These are phyloP conservation scores for Antedon mediterranea DNA, from an alignment of 53 echinoderm and acorn worm species.

Conservation along the genomic window DNA sequence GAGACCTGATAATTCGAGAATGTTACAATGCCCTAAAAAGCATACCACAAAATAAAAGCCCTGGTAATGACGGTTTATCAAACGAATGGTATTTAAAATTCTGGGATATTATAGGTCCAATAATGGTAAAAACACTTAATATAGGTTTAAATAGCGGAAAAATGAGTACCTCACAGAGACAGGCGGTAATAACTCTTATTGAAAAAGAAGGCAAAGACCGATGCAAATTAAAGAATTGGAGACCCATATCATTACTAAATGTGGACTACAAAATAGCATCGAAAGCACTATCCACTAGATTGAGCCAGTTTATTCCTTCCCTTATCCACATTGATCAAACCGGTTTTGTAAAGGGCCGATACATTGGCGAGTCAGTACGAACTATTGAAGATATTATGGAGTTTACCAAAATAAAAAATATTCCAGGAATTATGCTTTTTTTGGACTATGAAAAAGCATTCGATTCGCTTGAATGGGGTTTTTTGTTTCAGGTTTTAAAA, in stretches of 20 bases:
- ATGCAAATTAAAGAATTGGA: constrained; percentile 1
- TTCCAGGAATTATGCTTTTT: neutral
- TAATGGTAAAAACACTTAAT: neutral
- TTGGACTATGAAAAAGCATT: too few species aligned
- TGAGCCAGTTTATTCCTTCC: neutral
- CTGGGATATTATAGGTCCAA: neutral
- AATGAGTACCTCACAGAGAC: neutral
- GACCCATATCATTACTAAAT: neutral
- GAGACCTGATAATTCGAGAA: neutral
- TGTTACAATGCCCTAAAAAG: neutral
- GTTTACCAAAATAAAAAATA: neutral
- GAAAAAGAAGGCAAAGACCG: too few species aligned
- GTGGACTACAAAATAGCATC: constrained; percentile 1
- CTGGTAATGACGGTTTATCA: neutral
- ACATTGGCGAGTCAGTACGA: constrained; percentile 1
- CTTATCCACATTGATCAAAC: neutral
- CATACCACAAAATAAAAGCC: neutral
- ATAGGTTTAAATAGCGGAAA: neutral
- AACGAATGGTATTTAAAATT: neutral
- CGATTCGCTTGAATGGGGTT: too few species aligned
- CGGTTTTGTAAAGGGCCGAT: neutral
- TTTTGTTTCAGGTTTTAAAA: too few species aligned
- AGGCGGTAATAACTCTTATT: neutral
- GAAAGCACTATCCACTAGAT: neutral
- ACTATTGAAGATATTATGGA: too few species aligned